These are phyloP conservation scores for Xestia c-nigrum DNA, from an alignment of 2,888 invertebrate species.

Conservation along the genomic window DNA sequence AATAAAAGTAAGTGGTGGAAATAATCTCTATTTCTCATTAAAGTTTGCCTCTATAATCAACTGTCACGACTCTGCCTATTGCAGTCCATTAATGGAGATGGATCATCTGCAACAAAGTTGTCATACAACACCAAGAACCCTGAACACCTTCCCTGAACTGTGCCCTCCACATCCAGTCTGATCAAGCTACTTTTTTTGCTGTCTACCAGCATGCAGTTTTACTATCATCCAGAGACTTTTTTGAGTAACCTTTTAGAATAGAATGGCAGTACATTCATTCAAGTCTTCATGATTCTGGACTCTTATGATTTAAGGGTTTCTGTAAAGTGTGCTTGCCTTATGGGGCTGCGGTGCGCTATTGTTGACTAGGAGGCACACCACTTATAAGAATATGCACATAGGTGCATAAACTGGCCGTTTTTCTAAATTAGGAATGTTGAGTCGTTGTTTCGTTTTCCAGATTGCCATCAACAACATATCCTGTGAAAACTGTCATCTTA, in stretches of 20 bases:
- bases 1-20: constrained; percentile 93
- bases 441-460: neutral
- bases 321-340: no score
- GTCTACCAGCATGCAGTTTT: neutral
- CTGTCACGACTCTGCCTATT: neutral
- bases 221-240: neutral
- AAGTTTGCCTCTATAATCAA: neutral
- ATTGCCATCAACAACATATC: neutral
- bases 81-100: neutral
- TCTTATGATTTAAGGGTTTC: no score
- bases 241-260: neutral
- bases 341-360: no score
- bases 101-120: neutral
- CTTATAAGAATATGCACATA: neutral
- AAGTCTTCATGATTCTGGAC: no score
- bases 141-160: no score
- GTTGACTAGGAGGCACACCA: no score
- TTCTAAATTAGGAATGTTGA: neutral
- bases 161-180: neutral
- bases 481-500: neutral
- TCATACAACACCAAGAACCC: neutral
- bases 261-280: no score
- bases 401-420: neutral
- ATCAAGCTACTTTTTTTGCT: neutral
- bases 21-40: neutral